Conservation (phyloP, 2,113 vertebrate species). For the Ciconia maguari region DNA sequence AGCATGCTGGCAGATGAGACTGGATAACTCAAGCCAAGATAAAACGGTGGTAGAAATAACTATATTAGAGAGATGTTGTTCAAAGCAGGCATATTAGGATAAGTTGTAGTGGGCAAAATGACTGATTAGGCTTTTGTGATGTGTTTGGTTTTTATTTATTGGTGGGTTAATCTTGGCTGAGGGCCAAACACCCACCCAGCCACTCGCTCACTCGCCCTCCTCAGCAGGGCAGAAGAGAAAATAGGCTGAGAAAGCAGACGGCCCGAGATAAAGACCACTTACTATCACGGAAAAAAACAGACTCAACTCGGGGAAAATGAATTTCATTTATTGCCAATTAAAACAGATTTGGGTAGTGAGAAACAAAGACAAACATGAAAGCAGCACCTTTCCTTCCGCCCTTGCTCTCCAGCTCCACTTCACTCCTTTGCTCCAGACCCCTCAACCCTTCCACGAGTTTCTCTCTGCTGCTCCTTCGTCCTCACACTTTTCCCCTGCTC, state of each 20-base stretch:
- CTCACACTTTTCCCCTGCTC: not conserved
- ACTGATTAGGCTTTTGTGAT: not conserved
- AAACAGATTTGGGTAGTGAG: not conserved
- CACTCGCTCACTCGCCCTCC: fast-evolving
- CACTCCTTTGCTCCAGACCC: not conserved
- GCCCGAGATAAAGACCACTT: not conserved
- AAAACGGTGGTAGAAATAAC: not conserved
- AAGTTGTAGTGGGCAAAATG: not conserved
- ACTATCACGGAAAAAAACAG: not conserved
- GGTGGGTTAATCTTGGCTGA: not conserved
- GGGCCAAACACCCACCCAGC: not conserved
- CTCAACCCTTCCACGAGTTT: not conserved
- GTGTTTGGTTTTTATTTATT: not conserved
- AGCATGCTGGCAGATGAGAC: not conserved
- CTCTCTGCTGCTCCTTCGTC: not conserved
- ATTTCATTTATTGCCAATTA: not conserved
- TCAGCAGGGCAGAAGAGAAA: not conserved
- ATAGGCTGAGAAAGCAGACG: not conserved
- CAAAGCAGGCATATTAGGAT: not conserved
- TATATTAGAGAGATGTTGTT: not conserved
- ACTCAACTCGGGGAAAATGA: not conserved
- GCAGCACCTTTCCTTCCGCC: not conserved
- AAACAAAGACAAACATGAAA: not conserved
- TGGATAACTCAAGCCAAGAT: not conserved
- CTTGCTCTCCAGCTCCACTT: not conserved